Evolutionary conservation across 2,113 vertebrate species (phyloP).

Genomic region (Melanocharis versteri): DNA sequence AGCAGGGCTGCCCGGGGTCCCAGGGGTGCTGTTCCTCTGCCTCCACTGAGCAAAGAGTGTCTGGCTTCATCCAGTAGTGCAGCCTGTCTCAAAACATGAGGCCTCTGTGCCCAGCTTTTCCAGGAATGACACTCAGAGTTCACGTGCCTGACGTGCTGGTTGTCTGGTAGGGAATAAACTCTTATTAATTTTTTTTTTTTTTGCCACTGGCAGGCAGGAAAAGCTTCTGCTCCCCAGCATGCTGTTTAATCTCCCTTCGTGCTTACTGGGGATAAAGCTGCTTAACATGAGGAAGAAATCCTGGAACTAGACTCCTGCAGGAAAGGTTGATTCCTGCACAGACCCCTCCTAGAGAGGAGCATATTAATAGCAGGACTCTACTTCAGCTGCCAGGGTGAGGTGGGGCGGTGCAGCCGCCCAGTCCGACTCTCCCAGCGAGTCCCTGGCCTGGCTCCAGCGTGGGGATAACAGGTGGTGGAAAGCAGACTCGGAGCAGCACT

Average conservation of each 20-base stretch:
- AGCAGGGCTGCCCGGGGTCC: not conserved
- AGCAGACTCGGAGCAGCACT: rapidly evolving
- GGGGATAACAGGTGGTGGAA: not conserved
- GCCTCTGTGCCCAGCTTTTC: not conserved
- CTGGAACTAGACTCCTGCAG: slow-evolving; percentile 14
- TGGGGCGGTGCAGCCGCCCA: not conserved
- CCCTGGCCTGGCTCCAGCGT: not conserved
- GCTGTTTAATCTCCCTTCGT: slow-evolving; percentile 24
- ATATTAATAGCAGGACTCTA: not conserved
- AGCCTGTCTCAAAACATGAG: not conserved
- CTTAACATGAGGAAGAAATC: slow-evolving; percentile 34
- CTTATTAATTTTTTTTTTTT: not conserved
- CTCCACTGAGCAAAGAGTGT: not conserved
- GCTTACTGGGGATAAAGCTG: slow-evolving; percentile 52
- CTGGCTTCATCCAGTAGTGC: not conserved
- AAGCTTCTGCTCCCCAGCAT: not conserved
- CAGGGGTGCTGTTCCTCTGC: not conserved
- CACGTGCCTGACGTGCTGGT: not conserved
- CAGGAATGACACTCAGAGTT: not conserved
- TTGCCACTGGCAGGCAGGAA: not conserved
- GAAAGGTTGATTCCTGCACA: slow-evolving; percentile 1
- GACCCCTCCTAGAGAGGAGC: not conserved
- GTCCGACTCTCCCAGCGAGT: not conserved
- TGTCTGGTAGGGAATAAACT: not conserved
- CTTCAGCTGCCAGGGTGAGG: not conserved